Percentiles rank a stretch among this genome's conserved stretches.
Conservation (phyloP, 2,888 invertebrate species). For the Choreutis nemorana region DNA sequence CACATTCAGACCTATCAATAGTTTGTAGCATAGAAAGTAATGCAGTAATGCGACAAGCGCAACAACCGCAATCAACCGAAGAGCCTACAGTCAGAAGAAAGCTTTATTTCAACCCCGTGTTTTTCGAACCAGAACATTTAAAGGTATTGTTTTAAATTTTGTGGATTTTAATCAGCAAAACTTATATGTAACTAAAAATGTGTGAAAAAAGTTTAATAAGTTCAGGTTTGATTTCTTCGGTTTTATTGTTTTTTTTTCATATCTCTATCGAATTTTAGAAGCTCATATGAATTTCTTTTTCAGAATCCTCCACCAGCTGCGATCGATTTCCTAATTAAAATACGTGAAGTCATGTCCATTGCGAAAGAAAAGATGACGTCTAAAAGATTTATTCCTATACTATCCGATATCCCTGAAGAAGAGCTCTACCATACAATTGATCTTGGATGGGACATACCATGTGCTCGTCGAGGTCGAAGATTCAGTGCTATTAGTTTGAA, state of each 20-base stretch:
- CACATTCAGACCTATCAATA: slow-evolving; percentile 56
- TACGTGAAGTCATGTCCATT: slow-evolving; percentile 87
- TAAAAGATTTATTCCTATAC: slow-evolving; percentile 80
- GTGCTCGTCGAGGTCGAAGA: slow-evolving; percentile 56
- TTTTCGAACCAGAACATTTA: slow-evolving; percentile 86
- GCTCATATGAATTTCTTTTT: slow-evolving; percentile 23
- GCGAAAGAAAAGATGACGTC: slow-evolving; percentile 88
- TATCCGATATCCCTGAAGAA: slow-evolving; percentile 85
- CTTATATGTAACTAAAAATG: no score
- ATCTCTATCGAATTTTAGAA: slow-evolving; percentile 1
- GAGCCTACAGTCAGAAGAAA: slow-evolving; percentile 71
- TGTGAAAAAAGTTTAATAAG: slow-evolving; percentile 4
- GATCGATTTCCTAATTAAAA: slow-evolving; percentile 85
- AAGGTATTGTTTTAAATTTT: slow-evolving; percentile 62
- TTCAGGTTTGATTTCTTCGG: slow-evolving; percentile 1
- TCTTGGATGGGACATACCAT: slow-evolving; percentile 54
- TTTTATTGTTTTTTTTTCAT: slow-evolving; percentile 3
- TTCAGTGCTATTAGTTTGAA: slow-evolving; percentile 68
- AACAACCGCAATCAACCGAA: slow-evolving; percentile 36
- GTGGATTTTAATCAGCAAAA: background rate
- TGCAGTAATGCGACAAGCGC: slow-evolving; percentile 14
- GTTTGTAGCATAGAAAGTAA: slow-evolving; percentile 41
- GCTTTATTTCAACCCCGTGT: slow-evolving; percentile 89
- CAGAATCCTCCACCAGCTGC: slow-evolving; percentile 92
- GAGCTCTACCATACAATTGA: slow-evolving; percentile 60